phyloP scores from a whole-genome alignment of 2,888 invertebrate species.

The Leptothorax acervorum region DNA sequence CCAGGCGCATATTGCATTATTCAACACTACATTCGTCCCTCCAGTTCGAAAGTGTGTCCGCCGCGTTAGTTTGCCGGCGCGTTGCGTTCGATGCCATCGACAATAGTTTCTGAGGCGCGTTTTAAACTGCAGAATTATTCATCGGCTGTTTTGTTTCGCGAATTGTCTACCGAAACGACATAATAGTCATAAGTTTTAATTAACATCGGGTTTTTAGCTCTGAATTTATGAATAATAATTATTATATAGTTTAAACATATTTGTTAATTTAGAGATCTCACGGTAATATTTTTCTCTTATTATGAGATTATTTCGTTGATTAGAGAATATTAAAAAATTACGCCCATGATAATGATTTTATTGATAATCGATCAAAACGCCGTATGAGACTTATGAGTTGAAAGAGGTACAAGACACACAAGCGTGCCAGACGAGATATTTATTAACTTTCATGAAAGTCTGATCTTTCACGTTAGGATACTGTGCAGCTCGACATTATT shows the following conservation, averaged over 20 bases:
- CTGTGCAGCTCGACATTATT: not conserved
- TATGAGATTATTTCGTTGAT: not conserved
- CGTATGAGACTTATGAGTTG: not conserved
- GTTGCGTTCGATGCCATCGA: constrained; percentile 27
- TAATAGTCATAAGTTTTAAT: constrained; percentile 16
- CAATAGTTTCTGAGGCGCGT: constrained; percentile 39
- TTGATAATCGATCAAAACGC: constrained; percentile 28
- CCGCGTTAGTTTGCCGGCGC: constrained; percentile 57
- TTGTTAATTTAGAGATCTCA: not conserved
- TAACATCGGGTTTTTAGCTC: not conserved
- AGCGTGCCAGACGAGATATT: constrained; percentile 56
- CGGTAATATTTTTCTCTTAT: not conserved
- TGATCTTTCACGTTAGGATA: constrained; percentile 46
- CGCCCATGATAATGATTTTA: not conserved
- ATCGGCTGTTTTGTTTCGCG: constrained; percentile 1
- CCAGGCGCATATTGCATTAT: constrained; percentile 79
- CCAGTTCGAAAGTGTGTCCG: constrained; percentile 71
- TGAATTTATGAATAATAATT: constrained; percentile 10
- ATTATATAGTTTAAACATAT: not conserved
- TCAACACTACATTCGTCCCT: constrained; percentile 77
- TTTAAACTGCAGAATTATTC: constrained; percentile 38
- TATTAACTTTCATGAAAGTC: constrained; percentile 73
- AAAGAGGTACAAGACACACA: constrained; percentile 31
- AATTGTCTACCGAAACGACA: not conserved
- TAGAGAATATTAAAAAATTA: constrained; percentile 6